phyloP scores from a whole-genome alignment of 1,140 invertebrate genomes.

The Bombyx mandarina region DNA sequence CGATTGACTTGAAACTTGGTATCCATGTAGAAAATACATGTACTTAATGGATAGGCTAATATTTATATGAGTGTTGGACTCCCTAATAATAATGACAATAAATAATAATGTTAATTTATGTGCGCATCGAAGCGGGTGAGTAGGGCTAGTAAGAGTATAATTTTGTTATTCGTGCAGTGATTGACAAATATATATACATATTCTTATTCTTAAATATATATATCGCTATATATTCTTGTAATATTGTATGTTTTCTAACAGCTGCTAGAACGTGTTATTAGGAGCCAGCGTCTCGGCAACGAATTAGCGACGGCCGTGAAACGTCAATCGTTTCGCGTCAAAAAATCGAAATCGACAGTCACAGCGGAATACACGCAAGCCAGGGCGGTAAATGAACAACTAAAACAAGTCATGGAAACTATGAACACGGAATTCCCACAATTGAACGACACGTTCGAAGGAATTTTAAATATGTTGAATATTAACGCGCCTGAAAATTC shows the following conservation, averaged over 20 bases:
- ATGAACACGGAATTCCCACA: conserved; percentile 40
- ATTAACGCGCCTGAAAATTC: conserved; percentile 31
- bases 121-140: too few relatives aligned
- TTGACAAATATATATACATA: too few relatives aligned
- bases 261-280: conserved; percentile 55
- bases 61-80: too few relatives aligned
- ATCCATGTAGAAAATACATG: too few relatives aligned
- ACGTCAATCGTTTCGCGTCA: conserved; percentile 35
- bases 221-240: too few relatives aligned
- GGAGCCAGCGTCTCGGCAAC: conserved; percentile 45
- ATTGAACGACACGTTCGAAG: conserved; percentile 30
- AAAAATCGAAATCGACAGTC: conserved; percentile 33
- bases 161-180: too few relatives aligned
- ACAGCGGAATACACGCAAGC: conserved; percentile 40
- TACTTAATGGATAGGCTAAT: too few relatives aligned
- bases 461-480: conserved; percentile 40
- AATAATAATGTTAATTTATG: too few relatives aligned
- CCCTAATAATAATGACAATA: too few relatives aligned
- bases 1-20: too few relatives aligned
- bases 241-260: conserved; percentile 11
- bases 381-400: conserved; percentile 31
- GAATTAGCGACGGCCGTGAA: conserved; percentile 44
- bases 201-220: too few relatives aligned
- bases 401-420: conserved; percentile 27
- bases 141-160: too few relatives aligned